Evolutionary conservation across 2,888 invertebrate species (phyloP).

Genomic region (Drosophila pseudotalamancana): DNA sequence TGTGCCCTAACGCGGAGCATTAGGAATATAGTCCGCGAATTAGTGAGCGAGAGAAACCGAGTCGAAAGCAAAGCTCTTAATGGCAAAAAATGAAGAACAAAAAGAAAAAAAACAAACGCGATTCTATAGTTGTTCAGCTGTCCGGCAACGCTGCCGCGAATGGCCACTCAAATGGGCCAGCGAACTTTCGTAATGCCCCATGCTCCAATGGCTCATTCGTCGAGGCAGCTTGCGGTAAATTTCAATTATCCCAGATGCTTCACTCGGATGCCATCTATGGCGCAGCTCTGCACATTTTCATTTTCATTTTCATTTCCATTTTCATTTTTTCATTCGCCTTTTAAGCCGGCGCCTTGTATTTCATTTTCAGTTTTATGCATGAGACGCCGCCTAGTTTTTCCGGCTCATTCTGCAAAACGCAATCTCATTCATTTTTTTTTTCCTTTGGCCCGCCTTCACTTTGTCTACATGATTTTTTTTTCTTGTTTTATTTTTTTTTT

Average conservation of each 20-base stretch:
- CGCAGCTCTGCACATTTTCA: conserved; percentile 31
- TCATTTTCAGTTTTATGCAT: conserved; percentile 74
- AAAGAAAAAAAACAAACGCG: conserved; percentile 26
- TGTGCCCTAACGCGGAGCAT: conserved; percentile 4
- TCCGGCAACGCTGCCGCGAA: background rate
- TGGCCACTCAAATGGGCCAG: conserved; percentile 1
- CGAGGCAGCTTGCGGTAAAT: conserved; percentile 58
- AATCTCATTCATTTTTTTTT: conserved; percentile 50
- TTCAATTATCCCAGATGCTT: conserved; percentile 70
- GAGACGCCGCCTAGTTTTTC: conserved; percentile 70
- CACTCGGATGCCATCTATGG: conserved; percentile 31
- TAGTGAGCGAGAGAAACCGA: conserved; percentile 15
- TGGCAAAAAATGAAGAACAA: too few species aligned
- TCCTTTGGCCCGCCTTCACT: conserved; percentile 9
- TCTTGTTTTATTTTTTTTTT: conserved; percentile 2
- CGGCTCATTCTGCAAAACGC: conserved; percentile 48
- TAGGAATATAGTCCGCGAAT: conserved; percentile 31
- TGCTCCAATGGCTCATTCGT: background rate
- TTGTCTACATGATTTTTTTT: conserved; percentile 25
- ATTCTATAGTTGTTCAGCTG: background rate
- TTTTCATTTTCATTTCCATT: conserved; percentile 22
- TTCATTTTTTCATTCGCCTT: conserved; percentile 21
- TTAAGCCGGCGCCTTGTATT: conserved; percentile 55
- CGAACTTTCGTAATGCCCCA: conserved; percentile 12
- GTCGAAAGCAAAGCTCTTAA: conserved; percentile 19